Evolutionary conservation across 1,140 invertebrate genomes (phyloP).

Genomic region (Drosophila repleta): DNA sequence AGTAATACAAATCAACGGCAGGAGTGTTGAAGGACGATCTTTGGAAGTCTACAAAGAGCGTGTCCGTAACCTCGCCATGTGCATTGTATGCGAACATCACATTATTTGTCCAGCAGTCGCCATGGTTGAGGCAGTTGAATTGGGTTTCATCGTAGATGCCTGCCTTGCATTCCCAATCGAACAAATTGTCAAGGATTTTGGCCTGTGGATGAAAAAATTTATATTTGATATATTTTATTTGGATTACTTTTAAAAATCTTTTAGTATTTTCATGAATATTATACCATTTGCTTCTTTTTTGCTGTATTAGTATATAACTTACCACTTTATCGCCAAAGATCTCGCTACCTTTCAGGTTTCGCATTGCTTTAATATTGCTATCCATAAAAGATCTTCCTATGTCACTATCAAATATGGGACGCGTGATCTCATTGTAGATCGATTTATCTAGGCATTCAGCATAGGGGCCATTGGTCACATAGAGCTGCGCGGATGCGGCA

Average conservation of each 20-base stretch:
- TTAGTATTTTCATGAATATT: no score
- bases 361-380: not conserved
- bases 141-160: slow-evolving; percentile 49
- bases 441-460: slow-evolving; percentile 29
- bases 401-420: slow-evolving; percentile 8
- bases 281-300: no score
- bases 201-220: not conserved
- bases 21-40: slow-evolving; percentile 55
- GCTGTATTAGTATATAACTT: slow-evolving; percentile 54
- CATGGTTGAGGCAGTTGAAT: slow-evolving; percentile 86
- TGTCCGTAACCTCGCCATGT: slow-evolving; percentile 34
- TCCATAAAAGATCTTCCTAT: slow-evolving; percentile 15
- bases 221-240: not conserved
- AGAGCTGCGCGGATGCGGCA: slow-evolving; percentile 83
- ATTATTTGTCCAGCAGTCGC: slow-evolving; percentile 84
- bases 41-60: slow-evolving; percentile 82
- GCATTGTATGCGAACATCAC: slow-evolving; percentile 71
- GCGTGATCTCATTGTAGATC: slow-evolving; percentile 10
- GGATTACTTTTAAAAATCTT: no score
- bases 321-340: slow-evolving; percentile 38
- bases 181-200: not conserved
- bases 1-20: slow-evolving; percentile 66
- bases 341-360: slow-evolving; percentile 24
- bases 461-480: slow-evolving; percentile 31
- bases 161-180: not conserved